Base-by-base conservation (phyloP, 2,797 vertebrate species). In the Takifugu ocellatus region DNA sequence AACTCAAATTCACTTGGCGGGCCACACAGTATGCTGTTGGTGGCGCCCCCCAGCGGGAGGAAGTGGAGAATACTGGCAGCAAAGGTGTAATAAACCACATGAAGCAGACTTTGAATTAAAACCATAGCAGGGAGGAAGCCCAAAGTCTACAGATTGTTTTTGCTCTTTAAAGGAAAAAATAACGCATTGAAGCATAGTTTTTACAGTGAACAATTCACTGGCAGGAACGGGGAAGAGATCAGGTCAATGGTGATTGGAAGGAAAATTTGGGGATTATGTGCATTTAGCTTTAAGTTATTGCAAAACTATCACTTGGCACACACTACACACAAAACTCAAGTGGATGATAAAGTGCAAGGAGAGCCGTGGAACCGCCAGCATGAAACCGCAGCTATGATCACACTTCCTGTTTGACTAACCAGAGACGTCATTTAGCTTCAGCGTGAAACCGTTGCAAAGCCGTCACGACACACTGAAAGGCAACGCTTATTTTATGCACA, bases 291-390 rank as follows among this genome's bases (percentile, higher is more conserved):
- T 39, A 39, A 10, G 36, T 63, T 66, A 79, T 61, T 69, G 77
- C 61, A 68, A 79, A 83, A 71, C 83, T 80, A 84, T 71, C 82
- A 84, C 84, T 84, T 85, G 76, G 77, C 85, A 87, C 87, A 75
- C 68, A 77, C 85, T 89, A 87, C 77, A 86, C 77, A 83, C 80
- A 69, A 76, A 72, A 86, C 74, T 83, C 54, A n/a, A 56, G 77
- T 80, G 75, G 86, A 52, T 80, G 81, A 74, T 91, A 90, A 91
- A 90, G 87, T 90, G 90, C 87, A 79, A 81, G 75, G 81, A 81
- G 72, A 82, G 82, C 77, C 77, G 73, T 39, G 36, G 12, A 4
- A 39, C 36, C 36, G 36, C 12, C 36, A 39, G 78, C 70, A 75
- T 42, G 33, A 78, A 71, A 71, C 61, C 49, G 75, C 47, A 47